Base-by-base conservation (phyloP, 2,113 vertebrate genomes). In the Callorhinus ursinus region DNA sequence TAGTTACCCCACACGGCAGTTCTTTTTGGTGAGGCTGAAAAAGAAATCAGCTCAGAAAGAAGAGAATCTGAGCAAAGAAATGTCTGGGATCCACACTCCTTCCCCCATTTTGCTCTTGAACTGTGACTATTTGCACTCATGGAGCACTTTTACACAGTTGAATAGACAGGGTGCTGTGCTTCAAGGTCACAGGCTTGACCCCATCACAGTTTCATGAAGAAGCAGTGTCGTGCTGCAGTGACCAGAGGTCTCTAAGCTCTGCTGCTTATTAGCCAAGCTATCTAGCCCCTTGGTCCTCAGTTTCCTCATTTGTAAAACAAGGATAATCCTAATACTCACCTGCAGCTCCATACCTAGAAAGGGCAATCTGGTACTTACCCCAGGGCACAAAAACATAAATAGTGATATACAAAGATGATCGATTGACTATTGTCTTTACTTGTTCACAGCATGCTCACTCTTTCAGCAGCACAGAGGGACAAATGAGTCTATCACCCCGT, bases 1-100 rank as follows among this genome's bases (percentile, higher is more conserved):
- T 69, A 67, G 36, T 59, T 77, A 51, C 0, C 0, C 3, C 39
- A 42, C 7, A 1, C 55, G 92, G 46, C 7, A 51, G 82, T 61
- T 96, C 83, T 92, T 31, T 96, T 19, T 95, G 80, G 79, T 33
- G 77, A 90, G 95, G 63, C 24, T 49, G 19, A 84, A 91, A 49
- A 8, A 36, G 36, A 36, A 69, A 24, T 57, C 18, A 89, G 6
- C 26, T 82, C 33, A 49, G n/a, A 24, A 57, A 96, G 57, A 63
- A 95, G 36, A 7, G 6, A 7, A 42, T 74, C 11, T 80, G 63
- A 65, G 92, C 10, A 46, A 61, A 42, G 26, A 22, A 59, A 59
- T 33, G 3, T 28, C n/a, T 81, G 51, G 19, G 24, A 26, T 4
- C 2, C 42, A 59, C 1, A 4, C 14, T 24, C 49, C 10, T 77